phyloP scores from a whole-genome alignment of 2,888 invertebrate species.

The Ferrisia virgata region DNA sequence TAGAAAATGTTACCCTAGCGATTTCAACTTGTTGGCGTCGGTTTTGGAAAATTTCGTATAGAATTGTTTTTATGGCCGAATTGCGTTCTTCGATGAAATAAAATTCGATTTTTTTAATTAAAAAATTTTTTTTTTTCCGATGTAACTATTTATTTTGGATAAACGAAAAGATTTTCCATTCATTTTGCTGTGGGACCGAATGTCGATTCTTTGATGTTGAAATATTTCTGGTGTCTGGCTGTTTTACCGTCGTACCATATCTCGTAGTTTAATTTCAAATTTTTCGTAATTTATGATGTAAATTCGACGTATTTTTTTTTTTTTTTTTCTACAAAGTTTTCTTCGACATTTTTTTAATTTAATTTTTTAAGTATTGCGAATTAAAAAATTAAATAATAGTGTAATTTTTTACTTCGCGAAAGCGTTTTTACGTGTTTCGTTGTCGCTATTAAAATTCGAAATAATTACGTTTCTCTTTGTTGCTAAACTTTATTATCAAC shows the following conservation, averaged over 20 bases:
- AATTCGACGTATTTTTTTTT: not conserved
- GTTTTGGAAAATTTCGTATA: not conserved
- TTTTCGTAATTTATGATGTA: not conserved
- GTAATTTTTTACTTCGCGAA: not conserved
- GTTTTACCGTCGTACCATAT: not conserved
- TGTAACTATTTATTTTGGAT: not conserved
- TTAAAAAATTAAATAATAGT: not conserved
- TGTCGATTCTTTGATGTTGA: not conserved
- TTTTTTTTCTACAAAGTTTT: not conserved
- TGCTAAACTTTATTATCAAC: slow-evolving; percentile 3
- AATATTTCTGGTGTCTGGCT: not conserved
- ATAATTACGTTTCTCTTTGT: not conserved
- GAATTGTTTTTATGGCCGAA: not conserved
- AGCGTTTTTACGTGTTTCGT: not conserved
- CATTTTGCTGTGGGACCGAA: not conserved
- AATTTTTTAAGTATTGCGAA: not conserved
- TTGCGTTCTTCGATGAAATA: not conserved
- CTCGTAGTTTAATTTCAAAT: not conserved
- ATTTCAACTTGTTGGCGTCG: slow-evolving; percentile 1
- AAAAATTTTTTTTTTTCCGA: not conserved
- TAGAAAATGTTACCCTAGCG: not conserved
- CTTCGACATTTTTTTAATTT: not conserved
- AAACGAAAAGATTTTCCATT: not conserved
- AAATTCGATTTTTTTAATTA: not conserved
- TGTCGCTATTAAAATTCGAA: slow-evolving; percentile 1